Percentiles rank a stretch among this genome's conserved stretches.
Conservation (phyloP, 1,140 invertebrate species). For the Oedothorax gibbosus region DNA sequence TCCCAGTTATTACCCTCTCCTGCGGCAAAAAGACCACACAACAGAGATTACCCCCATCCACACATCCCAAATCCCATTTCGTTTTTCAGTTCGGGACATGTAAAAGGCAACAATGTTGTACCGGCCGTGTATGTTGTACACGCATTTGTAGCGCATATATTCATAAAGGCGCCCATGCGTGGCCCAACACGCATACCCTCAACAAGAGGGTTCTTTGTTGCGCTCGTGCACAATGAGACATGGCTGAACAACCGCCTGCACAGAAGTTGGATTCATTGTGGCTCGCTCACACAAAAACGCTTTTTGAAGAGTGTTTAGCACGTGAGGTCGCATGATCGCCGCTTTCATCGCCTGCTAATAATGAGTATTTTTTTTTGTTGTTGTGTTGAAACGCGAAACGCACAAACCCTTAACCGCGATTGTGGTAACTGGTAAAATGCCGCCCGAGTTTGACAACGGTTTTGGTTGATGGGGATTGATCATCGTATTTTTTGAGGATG, state of each 20-base stretch:
- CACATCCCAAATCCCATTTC: slow-evolving; percentile 20
- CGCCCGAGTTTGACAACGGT: too few relatives aligned
- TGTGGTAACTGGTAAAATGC: background rate
- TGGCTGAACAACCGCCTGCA: slow-evolving; percentile 20
- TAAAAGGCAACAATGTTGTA: slow-evolving; percentile 36
- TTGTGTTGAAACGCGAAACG: background rate
- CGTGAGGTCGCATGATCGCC: slow-evolving; percentile 42
- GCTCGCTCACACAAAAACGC: slow-evolving; percentile 29
- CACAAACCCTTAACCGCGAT: background rate
- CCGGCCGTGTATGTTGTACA: slow-evolving; percentile 15
- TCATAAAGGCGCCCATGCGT: slow-evolving; percentile 28
- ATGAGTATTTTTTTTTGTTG: slow-evolving; percentile 20
- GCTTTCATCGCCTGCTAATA: slow-evolving; percentile 40
- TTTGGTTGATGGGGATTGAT: too few relatives aligned
- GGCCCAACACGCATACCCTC: slow-evolving; percentile 28
- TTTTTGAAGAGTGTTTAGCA: slow-evolving; percentile 41
- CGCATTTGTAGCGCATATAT: slow-evolving; percentile 4
- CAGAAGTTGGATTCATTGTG: slow-evolving; percentile 44
- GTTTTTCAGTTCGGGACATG: background rate
- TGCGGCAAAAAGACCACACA: slow-evolving; percentile 9
- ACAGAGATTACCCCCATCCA: slow-evolving; percentile 21
- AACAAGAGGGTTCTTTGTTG: slow-evolving; percentile 12
- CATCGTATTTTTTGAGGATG: too few relatives aligned
- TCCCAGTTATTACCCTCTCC: slow-evolving; percentile 1
- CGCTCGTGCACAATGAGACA: slow-evolving; percentile 13